Conservation (phyloP, 2,888 invertebrate species). For the Zaprionus lineosus region DNA sequence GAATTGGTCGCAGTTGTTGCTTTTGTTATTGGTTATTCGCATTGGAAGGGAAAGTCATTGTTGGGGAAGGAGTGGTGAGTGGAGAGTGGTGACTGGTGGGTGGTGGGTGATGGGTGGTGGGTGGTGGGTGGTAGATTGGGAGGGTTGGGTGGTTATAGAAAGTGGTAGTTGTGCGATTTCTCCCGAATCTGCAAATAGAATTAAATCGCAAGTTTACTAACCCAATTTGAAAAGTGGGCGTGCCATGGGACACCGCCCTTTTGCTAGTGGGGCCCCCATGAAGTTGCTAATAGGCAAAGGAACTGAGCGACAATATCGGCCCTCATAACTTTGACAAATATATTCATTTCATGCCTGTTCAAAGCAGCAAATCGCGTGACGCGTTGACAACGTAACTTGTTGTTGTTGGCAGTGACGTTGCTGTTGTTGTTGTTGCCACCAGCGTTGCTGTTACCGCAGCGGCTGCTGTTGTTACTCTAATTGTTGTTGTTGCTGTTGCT, state of each 20-base stretch:
- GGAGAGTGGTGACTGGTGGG: no score
- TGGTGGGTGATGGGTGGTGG: no score
- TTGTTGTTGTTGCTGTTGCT: conserved; percentile 36
- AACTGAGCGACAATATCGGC: conserved; percentile 46
- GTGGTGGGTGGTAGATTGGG: no score
- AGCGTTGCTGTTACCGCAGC: conserved; percentile 18
- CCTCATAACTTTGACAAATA: conserved; percentile 74
- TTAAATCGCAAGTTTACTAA: conserved; percentile 63
- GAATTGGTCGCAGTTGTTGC: conserved; percentile 42
- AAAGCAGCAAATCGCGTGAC: conserved; percentile 72
- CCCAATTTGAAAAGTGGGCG: conserved; percentile 51
- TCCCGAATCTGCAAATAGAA: conserved; percentile 70
- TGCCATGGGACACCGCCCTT: background rate
- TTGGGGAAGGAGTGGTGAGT: no score
- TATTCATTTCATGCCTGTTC: conserved; percentile 74
- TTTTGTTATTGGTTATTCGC: conserved; percentile 43
- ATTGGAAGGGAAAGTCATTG: no score
- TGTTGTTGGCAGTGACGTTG: conserved; percentile 16
- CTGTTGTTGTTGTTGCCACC: background rate
- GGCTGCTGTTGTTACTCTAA: no score
- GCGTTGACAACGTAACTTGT: conserved; percentile 59
- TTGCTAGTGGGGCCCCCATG: conserved; percentile 19
- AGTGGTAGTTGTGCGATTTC: conserved; percentile 49
- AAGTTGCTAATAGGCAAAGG: conserved; percentile 57
- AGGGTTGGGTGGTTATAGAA: no score